Percentiles rank a stretch among this genome's conserved stretches.
Evolutionary conservation across 1,140 invertebrate species (phyloP).

Genomic region (Pseudomyrmex dendroicus): DNA sequence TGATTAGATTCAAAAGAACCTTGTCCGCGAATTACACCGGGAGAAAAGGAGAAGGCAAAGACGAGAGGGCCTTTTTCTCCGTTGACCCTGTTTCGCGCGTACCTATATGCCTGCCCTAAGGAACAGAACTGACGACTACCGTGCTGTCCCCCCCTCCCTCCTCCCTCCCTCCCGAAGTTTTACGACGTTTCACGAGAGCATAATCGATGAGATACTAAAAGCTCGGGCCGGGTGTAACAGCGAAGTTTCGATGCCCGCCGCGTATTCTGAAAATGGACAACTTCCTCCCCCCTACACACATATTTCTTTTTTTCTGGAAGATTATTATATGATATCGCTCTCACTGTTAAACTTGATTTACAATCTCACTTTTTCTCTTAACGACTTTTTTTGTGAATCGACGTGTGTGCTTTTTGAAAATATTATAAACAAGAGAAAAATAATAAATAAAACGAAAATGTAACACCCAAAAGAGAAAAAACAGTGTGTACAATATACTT

Average conservation of each 20-base stretch:
- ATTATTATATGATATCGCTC: background rate
- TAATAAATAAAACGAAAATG: no score
- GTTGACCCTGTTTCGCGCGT: constrained; percentile 62
- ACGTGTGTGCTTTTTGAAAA: no score
- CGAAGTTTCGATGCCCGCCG: constrained; percentile 38
- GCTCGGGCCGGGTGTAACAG: constrained; percentile 34
- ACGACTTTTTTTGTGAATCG: no score
- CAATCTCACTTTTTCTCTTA: background rate
- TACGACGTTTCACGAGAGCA: constrained; percentile 66
- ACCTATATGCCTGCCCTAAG: constrained; percentile 46
- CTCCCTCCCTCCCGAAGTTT: constrained; percentile 51
- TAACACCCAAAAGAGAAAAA: background rate
- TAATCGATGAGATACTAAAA: constrained; percentile 66
- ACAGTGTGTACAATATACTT: background rate
- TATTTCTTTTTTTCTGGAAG: background rate
- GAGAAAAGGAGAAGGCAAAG: background rate
- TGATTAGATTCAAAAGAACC: constrained; percentile 41
- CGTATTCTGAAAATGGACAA: background rate
- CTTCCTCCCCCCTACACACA: no score
- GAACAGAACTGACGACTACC: constrained; percentile 42
- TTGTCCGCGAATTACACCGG: constrained; percentile 58
- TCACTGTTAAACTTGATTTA: background rate
- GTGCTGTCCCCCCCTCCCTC: constrained; percentile 35
- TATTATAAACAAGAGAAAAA: no score
- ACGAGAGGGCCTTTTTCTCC: background rate